Percentiles rank a stretch among this genome's conserved stretches.
Conservation (phyloP, 2,113 vertebrate species). For the Cyanoliseus patagonus region DNA sequence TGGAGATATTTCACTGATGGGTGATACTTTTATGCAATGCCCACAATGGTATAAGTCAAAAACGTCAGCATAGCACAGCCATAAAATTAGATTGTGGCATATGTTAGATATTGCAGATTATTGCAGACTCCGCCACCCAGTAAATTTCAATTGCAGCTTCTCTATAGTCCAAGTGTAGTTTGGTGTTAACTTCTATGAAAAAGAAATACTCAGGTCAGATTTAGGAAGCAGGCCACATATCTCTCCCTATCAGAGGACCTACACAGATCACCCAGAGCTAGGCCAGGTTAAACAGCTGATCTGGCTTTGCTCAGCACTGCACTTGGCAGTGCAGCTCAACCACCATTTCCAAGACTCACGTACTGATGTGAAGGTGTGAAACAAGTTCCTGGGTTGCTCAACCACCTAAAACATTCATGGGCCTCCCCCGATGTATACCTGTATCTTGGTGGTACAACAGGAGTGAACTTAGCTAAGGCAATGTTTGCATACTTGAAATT, state of each 20-base stretch:
- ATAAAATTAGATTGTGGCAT: background rate
- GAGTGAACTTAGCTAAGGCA: background rate
- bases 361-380: background rate
- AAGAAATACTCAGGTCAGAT: background rate
- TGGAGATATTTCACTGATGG: background rate
- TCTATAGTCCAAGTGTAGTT: background rate
- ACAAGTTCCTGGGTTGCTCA: background rate
- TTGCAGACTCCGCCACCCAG: background rate
- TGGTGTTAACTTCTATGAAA: background rate
- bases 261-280: background rate
- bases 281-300: background rate
- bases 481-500: background rate
- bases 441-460: background rate
- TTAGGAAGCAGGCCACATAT: background rate
- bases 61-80: background rate
- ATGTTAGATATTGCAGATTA: background rate
- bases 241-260: background rate
- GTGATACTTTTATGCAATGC: background rate
- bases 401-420: background rate
- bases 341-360: background rate
- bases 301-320: background rate
- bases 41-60: background rate
- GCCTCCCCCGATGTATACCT: background rate
- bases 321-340: background rate
- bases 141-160: background rate